These are phyloP conservation scores for Pseudopodoces humilis DNA, from an alignment of 2,113 vertebrate species.

Conservation along the genomic window DNA sequence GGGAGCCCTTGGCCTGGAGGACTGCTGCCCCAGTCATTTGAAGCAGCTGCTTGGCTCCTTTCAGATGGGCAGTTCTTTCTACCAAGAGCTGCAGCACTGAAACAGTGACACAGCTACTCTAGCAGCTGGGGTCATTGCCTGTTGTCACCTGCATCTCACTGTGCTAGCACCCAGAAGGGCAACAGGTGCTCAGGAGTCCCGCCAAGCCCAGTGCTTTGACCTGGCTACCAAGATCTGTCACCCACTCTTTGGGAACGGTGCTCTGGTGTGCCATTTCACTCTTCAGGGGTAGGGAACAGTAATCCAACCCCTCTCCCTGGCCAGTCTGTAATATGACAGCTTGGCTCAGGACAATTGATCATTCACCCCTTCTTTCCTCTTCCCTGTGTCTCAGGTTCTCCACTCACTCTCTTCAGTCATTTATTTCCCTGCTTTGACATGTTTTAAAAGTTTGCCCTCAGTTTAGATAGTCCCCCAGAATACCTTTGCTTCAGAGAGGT, in stretches of 20 bases:
- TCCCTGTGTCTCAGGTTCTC: not conserved
- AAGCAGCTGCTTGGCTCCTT: not conserved
- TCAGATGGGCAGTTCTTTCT: not conserved
- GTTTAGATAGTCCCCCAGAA: not conserved
- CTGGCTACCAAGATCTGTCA: not conserved
- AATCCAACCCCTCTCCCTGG: not conserved
- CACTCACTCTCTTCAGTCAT: not conserved
- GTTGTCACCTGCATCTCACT: not conserved
- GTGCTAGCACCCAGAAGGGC: not conserved
- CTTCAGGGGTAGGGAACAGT: not conserved
- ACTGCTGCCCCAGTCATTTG: not conserved
- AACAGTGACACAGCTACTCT: not conserved
- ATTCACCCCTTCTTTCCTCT: not conserved
- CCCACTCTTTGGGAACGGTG: accelerated
- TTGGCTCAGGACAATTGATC: not conserved
- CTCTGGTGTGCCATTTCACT: not conserved
- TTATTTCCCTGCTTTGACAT: not conserved
- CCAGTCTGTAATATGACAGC: not conserved
- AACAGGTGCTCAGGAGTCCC: not conserved
- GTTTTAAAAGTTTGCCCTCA: not conserved
- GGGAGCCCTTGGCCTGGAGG: not conserved
- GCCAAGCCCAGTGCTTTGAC: not conserved
- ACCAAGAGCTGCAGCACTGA: not conserved
- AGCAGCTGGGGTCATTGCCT: not conserved
- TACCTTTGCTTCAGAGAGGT: not conserved